Base-by-base conservation (phyloP, 2,888 invertebrate species). In the Sarcophaga variegata region DNA sequence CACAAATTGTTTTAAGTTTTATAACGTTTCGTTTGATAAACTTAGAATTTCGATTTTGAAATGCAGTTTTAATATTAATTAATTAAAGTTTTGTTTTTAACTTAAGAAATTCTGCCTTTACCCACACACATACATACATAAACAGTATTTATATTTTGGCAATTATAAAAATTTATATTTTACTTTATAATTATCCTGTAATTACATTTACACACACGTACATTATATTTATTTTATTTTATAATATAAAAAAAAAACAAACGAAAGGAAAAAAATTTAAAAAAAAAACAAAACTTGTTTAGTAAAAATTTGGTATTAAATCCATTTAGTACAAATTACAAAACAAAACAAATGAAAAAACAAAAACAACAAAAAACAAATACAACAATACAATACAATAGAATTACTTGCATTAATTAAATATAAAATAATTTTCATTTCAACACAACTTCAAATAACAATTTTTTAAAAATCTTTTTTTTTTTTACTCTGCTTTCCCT, bases 271-370 rank as follows among this genome's bases (percentile, higher is more conserved):
- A 14, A 54, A 54, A 17, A 54, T 4, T 54, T 17, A 14, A 54
- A 54, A 54, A 54, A 37, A 14, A 54, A 54, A 54, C 1, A 37
- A 37, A 37, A 37, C 10, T 54, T 12, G 54, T 54, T 54, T 14
- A 54, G 17, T 54, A 54, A 14, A 54, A 54, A 76, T 80, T 84
- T 84, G 70, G 70, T 80, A 75, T 84, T 84, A 76, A 83, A 79
- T 80, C 70, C 79, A 54, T 83, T 83, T 83, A 83, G 83, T 83
- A 83, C 83, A 84, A 84, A 84, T 63, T 5, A 72, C 37, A n/a
- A 12, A 62, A 27, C 4, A 59, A 70, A 70, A 25, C 14, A 37
- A 37, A 14, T 14, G 4, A 14, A 14, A 54, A 54, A 54, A 54
- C 4, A 54, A 14, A 54, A 14, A 54, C 6, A 37, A 37, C 37